Conservation (phyloP, 2,888 invertebrate genomes). For the Tuta absoluta region DNA sequence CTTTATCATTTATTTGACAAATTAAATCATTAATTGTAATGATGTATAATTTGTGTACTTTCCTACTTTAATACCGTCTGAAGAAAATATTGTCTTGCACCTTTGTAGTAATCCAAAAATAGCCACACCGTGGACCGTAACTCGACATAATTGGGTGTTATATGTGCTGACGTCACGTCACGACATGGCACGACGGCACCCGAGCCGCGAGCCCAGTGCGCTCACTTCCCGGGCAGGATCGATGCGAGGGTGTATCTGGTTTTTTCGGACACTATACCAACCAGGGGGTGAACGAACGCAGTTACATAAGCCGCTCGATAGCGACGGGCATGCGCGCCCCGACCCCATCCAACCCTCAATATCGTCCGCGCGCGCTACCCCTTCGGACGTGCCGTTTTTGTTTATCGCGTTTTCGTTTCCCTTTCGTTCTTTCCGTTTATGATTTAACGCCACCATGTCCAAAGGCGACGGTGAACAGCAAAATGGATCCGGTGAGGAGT, state of each 20-base stretch:
- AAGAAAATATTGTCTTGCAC: too few relatives aligned
- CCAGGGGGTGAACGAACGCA: constrained; percentile 77
- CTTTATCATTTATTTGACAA: too few relatives aligned
- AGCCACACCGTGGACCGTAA: not conserved
- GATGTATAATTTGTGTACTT: too few relatives aligned
- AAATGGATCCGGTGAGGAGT: constrained; percentile 93
- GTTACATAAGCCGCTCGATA: constrained; percentile 78
- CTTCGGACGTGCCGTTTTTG: constrained; percentile 77
- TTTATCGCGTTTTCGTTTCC: constrained; percentile 81
- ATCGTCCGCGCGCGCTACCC: constrained; percentile 75
- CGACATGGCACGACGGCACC: constrained; percentile 1
- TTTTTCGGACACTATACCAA: constrained; percentile 80
- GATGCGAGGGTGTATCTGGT: constrained; percentile 75
- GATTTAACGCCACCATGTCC: constrained; percentile 87
- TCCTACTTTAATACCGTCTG: too few relatives aligned
- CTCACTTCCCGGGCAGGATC: constrained; percentile 58
- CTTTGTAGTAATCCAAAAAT: not conserved
- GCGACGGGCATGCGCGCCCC: constrained; percentile 61
- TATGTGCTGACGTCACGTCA: constrained; percentile 11
- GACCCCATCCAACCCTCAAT: constrained; percentile 51
- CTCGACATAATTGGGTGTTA: constrained; percentile 6
- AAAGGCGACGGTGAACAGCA: constrained; percentile 93
- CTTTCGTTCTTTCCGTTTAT: constrained; percentile 82
- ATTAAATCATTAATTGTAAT: too few relatives aligned
- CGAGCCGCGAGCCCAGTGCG: constrained; percentile 16